Evolutionary conservation across 2,888 invertebrate species (phyloP), one percentile per base, ranked within the genome.

Genomic region (Pelosia muscerda): DNA sequence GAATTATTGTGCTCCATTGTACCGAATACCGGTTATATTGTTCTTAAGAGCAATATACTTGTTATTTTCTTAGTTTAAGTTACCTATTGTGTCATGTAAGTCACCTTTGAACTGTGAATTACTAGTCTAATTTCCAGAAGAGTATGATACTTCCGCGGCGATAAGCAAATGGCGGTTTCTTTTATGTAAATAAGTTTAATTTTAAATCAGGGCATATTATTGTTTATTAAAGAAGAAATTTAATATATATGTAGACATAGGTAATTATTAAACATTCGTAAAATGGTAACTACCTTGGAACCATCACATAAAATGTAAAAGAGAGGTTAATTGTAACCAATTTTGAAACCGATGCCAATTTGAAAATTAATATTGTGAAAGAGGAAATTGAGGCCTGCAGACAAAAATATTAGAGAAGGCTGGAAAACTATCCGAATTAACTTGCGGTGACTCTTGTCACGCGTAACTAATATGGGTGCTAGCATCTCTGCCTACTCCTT

Each of bases 1-100:
- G 88, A 92, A 87, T 90, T 93, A 92, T 90, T 78, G 85, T 81
- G 68, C 78, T 65, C 71, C 59, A 58, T 69, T 69, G 73, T 80
- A 64, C 69, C 55, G 65, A 74, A 73, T 71, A 67, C 59, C 31
- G 25, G 59, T 71, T 68, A 66, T 68, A 68, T 71, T 66, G 34
- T 74, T 70, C 66, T 56, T 15, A 28, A 22, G 31, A 63, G 63
- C 59, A 69, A 65, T 76, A 71, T 63, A 56, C 49, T 54, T 71
- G 63, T 65, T 74, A 73, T 73, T 73, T 69, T 63, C 63, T 53
- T 59, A 63, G 58, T 54, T 26, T 38, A 15, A 38, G 38, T 38
- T 25, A 59, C 49, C 38, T 53, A 10, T 54, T 55, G 38, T 61
- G 31, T 56, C 42, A 10, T 57, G 26, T 56, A 25, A 57, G 42